phyloP scores from a whole-genome alignment of 2,113 vertebrate species.

The Panurus biarmicus region DNA sequence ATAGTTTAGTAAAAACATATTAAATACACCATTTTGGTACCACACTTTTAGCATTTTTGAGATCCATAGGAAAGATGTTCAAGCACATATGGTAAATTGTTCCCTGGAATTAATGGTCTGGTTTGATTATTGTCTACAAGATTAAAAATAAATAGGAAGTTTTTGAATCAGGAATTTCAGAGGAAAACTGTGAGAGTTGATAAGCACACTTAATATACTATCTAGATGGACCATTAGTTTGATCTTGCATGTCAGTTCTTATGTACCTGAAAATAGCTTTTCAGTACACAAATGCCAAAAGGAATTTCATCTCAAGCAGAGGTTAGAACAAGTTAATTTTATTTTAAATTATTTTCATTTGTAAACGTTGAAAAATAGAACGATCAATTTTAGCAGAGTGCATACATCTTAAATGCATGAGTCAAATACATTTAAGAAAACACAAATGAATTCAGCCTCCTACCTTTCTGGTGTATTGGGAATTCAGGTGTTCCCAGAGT shows the following conservation, averaged over 20 bases:
- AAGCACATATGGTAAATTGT: conserved; percentile 7
- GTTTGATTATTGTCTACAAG: conserved; percentile 10
- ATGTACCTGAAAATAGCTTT: conserved; percentile 5
- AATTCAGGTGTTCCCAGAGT: background rate
- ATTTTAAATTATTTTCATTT: background rate
- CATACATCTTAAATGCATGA: background rate
- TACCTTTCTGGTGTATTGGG: background rate
- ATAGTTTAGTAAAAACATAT: conserved; percentile 10
- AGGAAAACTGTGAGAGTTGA: conserved; percentile 36
- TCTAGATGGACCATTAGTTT: conserved; percentile 31
- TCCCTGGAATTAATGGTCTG: conserved; percentile 4
- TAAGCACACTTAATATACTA: conserved; percentile 4
- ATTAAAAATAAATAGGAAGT: conserved; percentile 39
- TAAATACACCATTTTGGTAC: conserved; percentile 28
- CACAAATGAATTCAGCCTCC: background rate
- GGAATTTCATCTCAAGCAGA: background rate
- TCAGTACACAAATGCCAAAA: background rate
- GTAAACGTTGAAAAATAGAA: background rate
- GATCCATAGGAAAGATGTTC: background rate
- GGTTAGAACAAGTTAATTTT: conserved; percentile 21
- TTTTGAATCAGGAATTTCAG: conserved; percentile 26
- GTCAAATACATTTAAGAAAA: background rate
- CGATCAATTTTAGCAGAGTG: background rate
- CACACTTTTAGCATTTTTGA: background rate
- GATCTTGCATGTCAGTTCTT: background rate